Percentiles rank a stretch among this genome's conserved stretches.
Evolutionary conservation across 2,888 invertebrate species (phyloP).

Genomic region (Athalia cordata): DNA sequence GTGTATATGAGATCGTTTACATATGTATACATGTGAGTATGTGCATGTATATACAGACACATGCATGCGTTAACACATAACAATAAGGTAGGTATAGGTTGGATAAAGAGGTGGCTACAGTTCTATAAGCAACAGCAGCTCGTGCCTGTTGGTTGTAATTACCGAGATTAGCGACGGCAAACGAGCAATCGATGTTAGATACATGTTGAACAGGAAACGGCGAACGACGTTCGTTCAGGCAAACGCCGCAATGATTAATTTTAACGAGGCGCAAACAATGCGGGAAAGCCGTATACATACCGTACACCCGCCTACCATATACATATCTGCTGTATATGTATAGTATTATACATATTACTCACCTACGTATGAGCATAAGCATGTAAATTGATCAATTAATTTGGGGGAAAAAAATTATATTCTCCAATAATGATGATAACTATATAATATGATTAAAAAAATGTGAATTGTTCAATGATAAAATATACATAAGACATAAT

Average conservation of each 20-base stretch:
- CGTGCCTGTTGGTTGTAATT: conserved; percentile 28
- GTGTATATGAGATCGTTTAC: not conserved
- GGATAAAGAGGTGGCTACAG: too few relatives aligned
- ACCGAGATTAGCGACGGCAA: conserved; percentile 31
- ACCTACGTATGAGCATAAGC: too few relatives aligned
- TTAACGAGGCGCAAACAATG: conserved; percentile 41
- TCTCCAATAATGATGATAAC: too few relatives aligned
- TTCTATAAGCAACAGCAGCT: not conserved
- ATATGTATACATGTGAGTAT: not conserved
- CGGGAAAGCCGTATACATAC: conserved; percentile 22
- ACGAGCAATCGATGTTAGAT: conserved; percentile 40
- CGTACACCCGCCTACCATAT: not conserved
- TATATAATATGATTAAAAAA: too few relatives aligned
- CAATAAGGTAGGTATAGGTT: too few relatives aligned
- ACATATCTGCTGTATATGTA: not conserved
- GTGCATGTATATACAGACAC: not conserved
- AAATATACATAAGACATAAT: too few relatives aligned
- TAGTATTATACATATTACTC: not conserved
- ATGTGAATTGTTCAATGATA: too few relatives aligned
- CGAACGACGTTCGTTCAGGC: not conserved
- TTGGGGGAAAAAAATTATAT: too few relatives aligned
- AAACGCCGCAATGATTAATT: conserved; percentile 32
- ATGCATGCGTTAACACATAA: not conserved
- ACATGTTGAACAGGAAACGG: conserved; percentile 38
- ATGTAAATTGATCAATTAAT: too few relatives aligned